Evolutionary conservation across 2,888 invertebrate genomes (phyloP).

Genomic region (Eupeodes latifasciatus): DNA sequence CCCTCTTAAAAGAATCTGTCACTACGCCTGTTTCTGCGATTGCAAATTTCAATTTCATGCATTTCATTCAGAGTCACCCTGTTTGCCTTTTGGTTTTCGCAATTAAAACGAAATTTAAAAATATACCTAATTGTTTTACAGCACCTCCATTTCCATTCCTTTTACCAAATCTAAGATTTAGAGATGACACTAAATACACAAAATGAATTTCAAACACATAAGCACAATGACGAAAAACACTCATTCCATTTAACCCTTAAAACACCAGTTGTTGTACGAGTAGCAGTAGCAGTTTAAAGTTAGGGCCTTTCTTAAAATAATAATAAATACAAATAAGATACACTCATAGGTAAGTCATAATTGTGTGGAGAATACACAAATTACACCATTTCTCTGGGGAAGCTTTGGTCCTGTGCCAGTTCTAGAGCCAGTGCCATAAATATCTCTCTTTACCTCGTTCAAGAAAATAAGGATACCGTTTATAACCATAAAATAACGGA

Average conservation of each 20-base stretch:
- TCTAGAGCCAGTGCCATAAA: neutral
- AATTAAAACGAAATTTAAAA: neutral
- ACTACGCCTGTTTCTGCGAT: no score
- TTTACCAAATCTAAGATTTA: neutral
- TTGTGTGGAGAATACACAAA: conserved; percentile 12
- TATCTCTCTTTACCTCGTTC: conserved; percentile 26
- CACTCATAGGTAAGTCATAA: neutral
- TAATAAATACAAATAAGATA: neutral
- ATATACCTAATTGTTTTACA: neutral
- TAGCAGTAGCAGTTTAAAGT: neutral
- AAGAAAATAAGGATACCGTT: conserved; percentile 47
- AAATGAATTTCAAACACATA: neutral
- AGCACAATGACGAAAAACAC: conserved; percentile 1
- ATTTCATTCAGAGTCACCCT: neutral
- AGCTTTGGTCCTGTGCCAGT: conserved; percentile 10
- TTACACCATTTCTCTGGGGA: conserved; percentile 28
- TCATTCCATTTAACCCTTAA: conserved; percentile 8
- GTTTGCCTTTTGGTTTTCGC: neutral
- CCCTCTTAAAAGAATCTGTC: no score
- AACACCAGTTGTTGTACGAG: conserved; percentile 11
- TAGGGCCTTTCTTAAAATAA: neutral
- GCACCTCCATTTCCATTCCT: neutral
- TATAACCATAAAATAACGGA: conserved; percentile 65
- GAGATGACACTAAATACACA: neutral
- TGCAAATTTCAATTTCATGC: neutral